Conservation (phyloP, 2,797 vertebrate species). For the Spatula versicolor region DNA sequence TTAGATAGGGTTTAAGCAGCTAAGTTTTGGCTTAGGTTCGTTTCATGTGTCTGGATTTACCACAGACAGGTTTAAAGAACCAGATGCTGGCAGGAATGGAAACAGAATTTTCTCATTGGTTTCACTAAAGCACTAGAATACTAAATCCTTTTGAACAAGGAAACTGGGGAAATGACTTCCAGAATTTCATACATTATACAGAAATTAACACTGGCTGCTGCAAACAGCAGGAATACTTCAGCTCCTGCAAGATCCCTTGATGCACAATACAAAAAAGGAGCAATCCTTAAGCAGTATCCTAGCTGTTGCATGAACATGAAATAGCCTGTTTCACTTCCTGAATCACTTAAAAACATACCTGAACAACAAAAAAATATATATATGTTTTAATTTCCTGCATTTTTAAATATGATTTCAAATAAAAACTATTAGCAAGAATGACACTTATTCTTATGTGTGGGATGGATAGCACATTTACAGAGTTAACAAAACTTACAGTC, state of each 20-base stretch:
- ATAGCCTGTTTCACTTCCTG: not conserved
- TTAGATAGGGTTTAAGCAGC: not conserved
- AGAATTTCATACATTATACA: not conserved
- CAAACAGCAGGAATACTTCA: constrained; percentile 26
- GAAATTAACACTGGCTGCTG: constrained; percentile 3
- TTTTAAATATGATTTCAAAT: not conserved
- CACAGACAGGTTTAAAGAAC: not conserved
- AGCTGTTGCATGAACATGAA: not conserved
- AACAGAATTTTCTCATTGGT: not conserved
- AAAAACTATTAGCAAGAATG: not conserved
- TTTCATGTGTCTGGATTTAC: not conserved
- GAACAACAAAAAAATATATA: not conserved
- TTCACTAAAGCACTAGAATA: not conserved
- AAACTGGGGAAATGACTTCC: not conserved
- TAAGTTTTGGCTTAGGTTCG: not conserved
- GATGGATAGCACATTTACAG: not conserved
- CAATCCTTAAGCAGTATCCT: not conserved
- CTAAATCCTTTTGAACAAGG: not conserved
- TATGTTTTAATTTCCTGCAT: not conserved
- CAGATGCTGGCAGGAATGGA: not conserved
- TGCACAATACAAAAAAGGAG: not conserved
- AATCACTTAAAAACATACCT: not conserved
- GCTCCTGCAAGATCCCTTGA: constrained; percentile 21
- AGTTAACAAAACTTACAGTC: not conserved
- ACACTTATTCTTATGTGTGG: not conserved